These are phyloP conservation scores for Physeter macrocephalus DNA, from an alignment of 2,113 vertebrate genomes.

Conservation along the genomic window DNA sequence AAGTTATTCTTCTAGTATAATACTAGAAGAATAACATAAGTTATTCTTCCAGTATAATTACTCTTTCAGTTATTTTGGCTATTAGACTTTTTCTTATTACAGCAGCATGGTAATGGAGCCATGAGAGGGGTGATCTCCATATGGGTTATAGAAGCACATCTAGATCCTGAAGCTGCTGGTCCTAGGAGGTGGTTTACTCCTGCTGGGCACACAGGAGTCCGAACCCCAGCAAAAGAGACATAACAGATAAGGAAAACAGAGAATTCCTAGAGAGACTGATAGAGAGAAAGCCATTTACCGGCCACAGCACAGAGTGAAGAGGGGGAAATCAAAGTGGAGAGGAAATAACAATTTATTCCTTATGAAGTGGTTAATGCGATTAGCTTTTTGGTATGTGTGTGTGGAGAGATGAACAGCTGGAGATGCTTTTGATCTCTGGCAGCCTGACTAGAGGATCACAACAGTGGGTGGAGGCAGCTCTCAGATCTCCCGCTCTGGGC, in stretches of 20 bases:
- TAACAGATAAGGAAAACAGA: neutral
- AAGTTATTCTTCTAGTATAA: neutral
- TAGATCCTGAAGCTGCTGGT: neutral
- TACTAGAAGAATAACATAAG: neutral
- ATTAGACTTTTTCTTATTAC: neutral
- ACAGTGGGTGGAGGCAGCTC: neutral
- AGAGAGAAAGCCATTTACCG: neutral
- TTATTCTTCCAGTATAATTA: neutral
- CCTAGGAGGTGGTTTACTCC: neutral
- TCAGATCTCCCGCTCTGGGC: slow-evolving; percentile 30
- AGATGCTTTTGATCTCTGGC: slow-evolving; percentile 52
- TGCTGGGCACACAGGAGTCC: neutral
- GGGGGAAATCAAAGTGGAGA: slow-evolving; percentile 16
- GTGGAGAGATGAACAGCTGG: slow-evolving; percentile 17
- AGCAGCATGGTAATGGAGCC: neutral
- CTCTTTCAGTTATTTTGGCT: neutral
- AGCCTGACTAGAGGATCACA: neutral
- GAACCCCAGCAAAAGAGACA: neutral
- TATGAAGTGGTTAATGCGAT: slow-evolving; percentile 49
- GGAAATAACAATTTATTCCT: slow-evolving; percentile 51
- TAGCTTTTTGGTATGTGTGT: neutral
- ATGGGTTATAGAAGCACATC: neutral
- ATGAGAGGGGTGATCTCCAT: neutral
- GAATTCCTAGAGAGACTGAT: neutral
- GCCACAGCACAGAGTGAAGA: neutral